phyloP scores from a whole-genome alignment of 2,888 invertebrate species.

The Cerastis leucographa region DNA sequence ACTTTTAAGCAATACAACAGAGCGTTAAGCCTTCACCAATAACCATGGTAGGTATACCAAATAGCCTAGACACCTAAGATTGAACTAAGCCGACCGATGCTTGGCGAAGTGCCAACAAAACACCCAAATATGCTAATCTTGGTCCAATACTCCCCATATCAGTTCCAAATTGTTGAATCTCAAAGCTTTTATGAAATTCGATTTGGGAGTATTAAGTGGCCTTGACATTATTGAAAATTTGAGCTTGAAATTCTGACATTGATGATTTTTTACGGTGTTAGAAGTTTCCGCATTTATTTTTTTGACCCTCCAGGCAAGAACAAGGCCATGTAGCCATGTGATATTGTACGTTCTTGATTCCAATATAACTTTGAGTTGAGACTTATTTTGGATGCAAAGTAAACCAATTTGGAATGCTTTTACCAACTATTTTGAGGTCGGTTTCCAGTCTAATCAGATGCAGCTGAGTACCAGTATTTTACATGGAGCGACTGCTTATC shows the following conservation, averaged over 20 bases:
- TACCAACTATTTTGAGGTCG: too few species aligned
- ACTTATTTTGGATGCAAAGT: background rate
- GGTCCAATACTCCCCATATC: conserved; percentile 23
- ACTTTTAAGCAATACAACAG: background rate
- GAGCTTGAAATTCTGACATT: background rate
- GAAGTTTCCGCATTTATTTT: background rate
- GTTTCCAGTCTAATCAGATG: too few species aligned
- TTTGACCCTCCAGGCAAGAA: background rate
- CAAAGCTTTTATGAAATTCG: conserved; percentile 34
- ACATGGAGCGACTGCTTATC: too few species aligned
- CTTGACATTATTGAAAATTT: conserved; percentile 1
- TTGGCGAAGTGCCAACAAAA: conserved; percentile 36
- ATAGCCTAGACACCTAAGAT: conserved; percentile 30
- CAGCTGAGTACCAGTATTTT: too few species aligned
- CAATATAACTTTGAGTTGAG: background rate
- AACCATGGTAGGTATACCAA: conserved; percentile 1
- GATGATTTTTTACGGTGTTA: background rate
- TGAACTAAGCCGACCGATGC: background rate
- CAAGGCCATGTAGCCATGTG: background rate
- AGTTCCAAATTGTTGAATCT: conserved; percentile 26
- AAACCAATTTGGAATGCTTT: background rate
- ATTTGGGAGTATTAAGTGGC: background rate
- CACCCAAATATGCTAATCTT: conserved; percentile 34
- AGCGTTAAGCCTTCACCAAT: background rate
- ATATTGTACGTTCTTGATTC: background rate